A percentile compares a stretch with the other conserved stretches of the same genome.
Evolutionary conservation across 2,888 invertebrate species (phyloP).

Genomic region (Sminthurides aquaticus): DNA sequence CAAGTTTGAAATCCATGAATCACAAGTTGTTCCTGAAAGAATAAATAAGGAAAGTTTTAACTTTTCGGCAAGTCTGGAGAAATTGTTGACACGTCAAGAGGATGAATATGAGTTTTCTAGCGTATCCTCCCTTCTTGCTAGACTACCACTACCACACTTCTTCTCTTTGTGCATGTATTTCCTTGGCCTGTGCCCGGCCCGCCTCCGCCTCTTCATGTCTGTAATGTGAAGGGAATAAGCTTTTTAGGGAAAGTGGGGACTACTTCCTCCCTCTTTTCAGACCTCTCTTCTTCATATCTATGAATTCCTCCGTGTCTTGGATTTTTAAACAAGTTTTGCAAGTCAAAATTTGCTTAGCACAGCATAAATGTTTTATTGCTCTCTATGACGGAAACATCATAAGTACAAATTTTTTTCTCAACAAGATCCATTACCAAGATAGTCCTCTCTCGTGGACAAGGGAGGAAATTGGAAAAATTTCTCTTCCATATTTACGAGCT

Average conservation of each 20-base stretch:
- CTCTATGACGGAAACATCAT: not conserved
- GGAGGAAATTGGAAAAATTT: not conserved
- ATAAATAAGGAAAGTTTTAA: conserved; percentile 8
- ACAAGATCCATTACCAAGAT: not conserved
- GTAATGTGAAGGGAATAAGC: too few relatives aligned
- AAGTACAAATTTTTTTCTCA: not conserved
- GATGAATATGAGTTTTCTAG: not conserved
- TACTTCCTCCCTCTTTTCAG: too few relatives aligned
- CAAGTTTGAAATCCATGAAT: conserved; percentile 7
- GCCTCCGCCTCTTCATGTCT: too few relatives aligned
- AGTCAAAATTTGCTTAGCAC: conserved; percentile 8
- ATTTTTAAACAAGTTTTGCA: conserved; percentile 4
- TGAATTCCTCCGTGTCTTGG: not conserved
- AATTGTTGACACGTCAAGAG: not conserved
- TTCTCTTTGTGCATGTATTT: too few relatives aligned
- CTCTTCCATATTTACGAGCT: too few relatives aligned
- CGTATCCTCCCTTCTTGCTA: not conserved
- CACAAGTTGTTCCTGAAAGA: conserved; percentile 6
- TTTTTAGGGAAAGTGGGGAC: too few relatives aligned
- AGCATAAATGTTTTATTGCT: conserved; percentile 1
- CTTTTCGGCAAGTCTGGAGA: not conserved
- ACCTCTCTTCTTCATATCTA: too few relatives aligned
- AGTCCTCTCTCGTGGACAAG: not conserved
- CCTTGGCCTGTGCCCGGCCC: too few relatives aligned
- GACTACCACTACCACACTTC: too few relatives aligned